These are phyloP conservation scores for Trypoxylus dichotomus DNA, from an alignment of 1,140 invertebrate species.

Conservation along the genomic window DNA sequence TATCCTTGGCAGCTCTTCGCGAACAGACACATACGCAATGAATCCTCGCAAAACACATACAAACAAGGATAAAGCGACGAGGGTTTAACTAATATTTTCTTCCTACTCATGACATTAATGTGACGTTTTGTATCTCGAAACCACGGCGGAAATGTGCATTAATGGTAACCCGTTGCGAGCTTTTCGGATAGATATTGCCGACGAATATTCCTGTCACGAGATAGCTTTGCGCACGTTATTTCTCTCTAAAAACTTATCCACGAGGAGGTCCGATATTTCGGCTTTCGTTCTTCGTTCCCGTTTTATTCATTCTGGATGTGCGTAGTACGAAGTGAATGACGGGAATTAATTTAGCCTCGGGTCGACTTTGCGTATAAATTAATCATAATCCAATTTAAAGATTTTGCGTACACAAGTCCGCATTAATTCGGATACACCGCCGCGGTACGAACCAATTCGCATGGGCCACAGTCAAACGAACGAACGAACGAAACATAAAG, in stretches of 20 bases:
- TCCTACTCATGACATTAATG: background rate
- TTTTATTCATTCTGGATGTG: background rate
- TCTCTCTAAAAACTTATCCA: background rate
- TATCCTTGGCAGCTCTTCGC: background rate
- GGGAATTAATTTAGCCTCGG: conserved; percentile 2
- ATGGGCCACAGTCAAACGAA: background rate
- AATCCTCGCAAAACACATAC: background rate
- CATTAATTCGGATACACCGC: background rate
- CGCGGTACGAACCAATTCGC: background rate
- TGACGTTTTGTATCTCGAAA: background rate
- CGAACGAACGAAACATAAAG: background rate
- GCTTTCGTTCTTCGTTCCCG: background rate
- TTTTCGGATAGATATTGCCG: background rate
- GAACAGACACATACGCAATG: background rate
- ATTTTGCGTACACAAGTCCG: conserved; percentile 7
- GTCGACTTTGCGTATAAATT: conserved; percentile 9
- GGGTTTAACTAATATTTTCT: conserved; percentile 7
- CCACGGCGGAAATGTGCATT: background rate
- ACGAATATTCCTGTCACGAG: background rate
- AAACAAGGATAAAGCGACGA: background rate
- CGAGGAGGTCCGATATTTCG: background rate
- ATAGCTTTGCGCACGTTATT: background rate
- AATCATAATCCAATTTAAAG: conserved; percentile 21
- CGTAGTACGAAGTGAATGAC: background rate
- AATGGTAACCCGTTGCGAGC: background rate